Evolutionary conservation across 2,888 invertebrate genomes (phyloP), one percentile per base, ranked within the genome.

Genomic region (Mantis religiosa): DNA sequence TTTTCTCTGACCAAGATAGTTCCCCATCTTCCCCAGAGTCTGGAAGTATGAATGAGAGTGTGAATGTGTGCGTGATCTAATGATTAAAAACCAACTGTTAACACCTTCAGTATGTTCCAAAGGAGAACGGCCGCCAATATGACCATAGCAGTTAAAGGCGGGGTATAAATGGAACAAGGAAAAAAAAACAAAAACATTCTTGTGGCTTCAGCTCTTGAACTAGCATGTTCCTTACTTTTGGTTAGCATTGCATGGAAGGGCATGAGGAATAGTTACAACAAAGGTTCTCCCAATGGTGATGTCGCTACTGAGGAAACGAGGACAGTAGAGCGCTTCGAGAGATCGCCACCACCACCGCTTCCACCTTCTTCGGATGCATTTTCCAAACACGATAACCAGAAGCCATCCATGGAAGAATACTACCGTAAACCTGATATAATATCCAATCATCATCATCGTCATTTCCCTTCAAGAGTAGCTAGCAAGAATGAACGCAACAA

Each of bases 161-260:
- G n/a, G n/a, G n/a, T n/a, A n/a, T n/a, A n/a, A n/a, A n/a, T n/a
- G n/a, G n/a, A n/a, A n/a, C n/a, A n/a, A n/a, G n/a, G n/a, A n/a
- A n/a, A n/a, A n/a, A n/a, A n/a, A n/a, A n/a, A n/a, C n/a, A n/a
- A n/a, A n/a, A n/a, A n/a, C 91, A 94, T 96, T 84, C 91, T 95
- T 82, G 94, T 95, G 28, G 94, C 95, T 0, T 94, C 95, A 0
- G 92, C 95, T 87, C 90, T 95, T 28, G 95, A 95, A 91, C 90
- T 95, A 0, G 92, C 95, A 0, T 96, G 95, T 95, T 95, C 95
- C 0, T 92, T 95, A 47, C 92, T 96, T 28, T 95, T 95, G 85
- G 92, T 94, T 0, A 95, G 94, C 92, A 94, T 96, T 34, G 94
- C 95, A 0, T 95, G 94, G 90, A 94, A 94, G 90, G 96, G 96